phyloP scores from a whole-genome alignment of 1,140 invertebrate genomes.

The Danaus melanippus region DNA sequence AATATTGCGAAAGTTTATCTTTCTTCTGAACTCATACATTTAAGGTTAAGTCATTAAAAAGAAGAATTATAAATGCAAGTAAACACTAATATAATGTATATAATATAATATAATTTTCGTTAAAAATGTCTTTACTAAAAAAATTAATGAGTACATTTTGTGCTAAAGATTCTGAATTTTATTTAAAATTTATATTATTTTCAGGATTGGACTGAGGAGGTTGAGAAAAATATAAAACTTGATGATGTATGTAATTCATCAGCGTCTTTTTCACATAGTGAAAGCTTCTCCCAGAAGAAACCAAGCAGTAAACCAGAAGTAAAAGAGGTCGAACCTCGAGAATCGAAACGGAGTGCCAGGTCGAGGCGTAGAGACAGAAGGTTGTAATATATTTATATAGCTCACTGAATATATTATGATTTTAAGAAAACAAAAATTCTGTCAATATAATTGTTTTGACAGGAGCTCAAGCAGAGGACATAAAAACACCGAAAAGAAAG shows the following conservation, averaged over 20 bases:
- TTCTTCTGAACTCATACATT: too few species aligned
- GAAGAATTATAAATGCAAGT: too few species aligned
- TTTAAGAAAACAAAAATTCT: background rate
- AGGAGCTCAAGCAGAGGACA: conserved; percentile 60
- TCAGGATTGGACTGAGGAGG: conserved; percentile 66
- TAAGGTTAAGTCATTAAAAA: too few species aligned
- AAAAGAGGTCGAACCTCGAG: conserved; percentile 35
- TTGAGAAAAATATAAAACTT: conserved; percentile 62
- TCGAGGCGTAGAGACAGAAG: conserved; percentile 50
- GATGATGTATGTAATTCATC: conserved; percentile 53
- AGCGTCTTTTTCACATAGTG: conserved; percentile 50
- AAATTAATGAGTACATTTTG: too few species aligned
- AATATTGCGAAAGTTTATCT: too few species aligned
- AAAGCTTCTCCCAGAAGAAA: conserved; percentile 23
- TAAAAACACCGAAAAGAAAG: conserved; percentile 53
- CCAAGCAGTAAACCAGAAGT: conserved; percentile 21
- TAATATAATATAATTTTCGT: background rate
- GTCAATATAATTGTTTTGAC: conserved; percentile 3
- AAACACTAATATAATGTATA: background rate
- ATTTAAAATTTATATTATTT: conserved; percentile 7
- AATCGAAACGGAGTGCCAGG: conserved; percentile 45
- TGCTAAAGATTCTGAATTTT: too few species aligned
- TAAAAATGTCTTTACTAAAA: conserved; percentile 4
- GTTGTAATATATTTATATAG: conserved; percentile 24
- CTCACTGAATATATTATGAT: background rate